Conservation (phyloP, 2,113 vertebrate species). For the Carassius carassius region DNA sequence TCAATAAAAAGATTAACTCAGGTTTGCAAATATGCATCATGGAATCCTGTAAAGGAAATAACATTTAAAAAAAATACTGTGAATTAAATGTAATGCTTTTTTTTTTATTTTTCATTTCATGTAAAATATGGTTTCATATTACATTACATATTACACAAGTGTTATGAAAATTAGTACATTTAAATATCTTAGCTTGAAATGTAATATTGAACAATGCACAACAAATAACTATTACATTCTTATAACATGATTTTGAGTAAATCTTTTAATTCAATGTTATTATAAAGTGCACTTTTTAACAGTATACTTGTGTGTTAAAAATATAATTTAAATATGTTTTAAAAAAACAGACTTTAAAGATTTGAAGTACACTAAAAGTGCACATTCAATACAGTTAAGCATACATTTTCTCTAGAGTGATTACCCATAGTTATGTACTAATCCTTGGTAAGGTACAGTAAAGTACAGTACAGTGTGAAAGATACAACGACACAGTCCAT, state of each 20-base stretch:
- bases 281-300: background rate
- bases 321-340: background rate
- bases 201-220: background rate
- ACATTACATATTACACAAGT: too few species aligned
- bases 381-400: background rate
- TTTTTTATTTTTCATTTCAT: background rate
- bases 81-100: background rate
- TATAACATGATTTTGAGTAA: background rate
- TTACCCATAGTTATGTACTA: too few species aligned
- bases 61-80: background rate
- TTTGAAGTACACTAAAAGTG: background rate
- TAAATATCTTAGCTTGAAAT: background rate
- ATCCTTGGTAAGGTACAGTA: background rate
- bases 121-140: too few species aligned
- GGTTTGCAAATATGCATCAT: background rate
- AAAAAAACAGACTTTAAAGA: background rate
- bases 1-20: too few species aligned
- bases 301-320: background rate
- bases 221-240: background rate
- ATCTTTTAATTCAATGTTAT: background rate
- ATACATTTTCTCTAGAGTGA: too few species aligned
- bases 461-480: background rate
- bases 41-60: background rate
- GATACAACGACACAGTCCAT: background rate
- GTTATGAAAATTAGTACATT: background rate